These are phyloP conservation scores for Anthophora plumipes DNA, from an alignment of 2,888 invertebrate species.

Conservation along the genomic window DNA sequence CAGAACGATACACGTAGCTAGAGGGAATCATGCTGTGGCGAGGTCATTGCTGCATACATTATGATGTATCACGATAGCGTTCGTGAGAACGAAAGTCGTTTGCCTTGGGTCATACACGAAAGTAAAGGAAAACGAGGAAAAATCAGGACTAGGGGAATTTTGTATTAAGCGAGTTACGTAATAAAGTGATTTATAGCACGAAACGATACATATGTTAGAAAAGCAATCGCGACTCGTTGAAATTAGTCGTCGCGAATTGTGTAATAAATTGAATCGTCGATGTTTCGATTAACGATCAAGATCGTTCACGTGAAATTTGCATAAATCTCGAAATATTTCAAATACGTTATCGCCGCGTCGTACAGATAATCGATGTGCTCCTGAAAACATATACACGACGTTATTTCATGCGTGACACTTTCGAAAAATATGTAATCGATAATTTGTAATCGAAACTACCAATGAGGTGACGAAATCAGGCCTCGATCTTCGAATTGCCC, in stretches of 20 bases:
- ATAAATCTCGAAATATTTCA: conserved; percentile 80
- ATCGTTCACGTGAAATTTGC: conserved; percentile 77
- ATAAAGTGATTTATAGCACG: conserved; percentile 29
- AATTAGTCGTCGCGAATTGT: conserved; percentile 30
- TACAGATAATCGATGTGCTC: conserved; percentile 83
- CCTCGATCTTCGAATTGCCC: conserved; percentile 84
- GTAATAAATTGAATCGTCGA: not conserved
- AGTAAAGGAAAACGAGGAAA: conserved; percentile 30
- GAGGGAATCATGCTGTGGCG: conserved; percentile 3
- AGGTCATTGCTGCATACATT: conserved; percentile 34
- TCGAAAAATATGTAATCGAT: not conserved
- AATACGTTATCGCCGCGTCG: conserved; percentile 79
- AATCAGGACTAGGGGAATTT: conserved; percentile 12
- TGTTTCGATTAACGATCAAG: conserved; percentile 3
- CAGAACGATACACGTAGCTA: not conserved
- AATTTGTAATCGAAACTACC: conserved; percentile 71
- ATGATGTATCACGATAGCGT: conserved; percentile 29
- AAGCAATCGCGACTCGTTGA: not conserved
- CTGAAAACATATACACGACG: conserved; percentile 69
- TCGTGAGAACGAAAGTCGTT: conserved; percentile 54
- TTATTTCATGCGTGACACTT: not conserved
- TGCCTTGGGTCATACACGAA: conserved; percentile 45
- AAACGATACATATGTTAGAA: conserved; percentile 6
- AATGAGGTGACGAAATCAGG: conserved; percentile 81
- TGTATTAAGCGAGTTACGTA: conserved; percentile 23